These are phyloP conservation scores for Drosophila teissieri DNA, from an alignment of 1,140 invertebrate species.

Conservation along the genomic window DNA sequence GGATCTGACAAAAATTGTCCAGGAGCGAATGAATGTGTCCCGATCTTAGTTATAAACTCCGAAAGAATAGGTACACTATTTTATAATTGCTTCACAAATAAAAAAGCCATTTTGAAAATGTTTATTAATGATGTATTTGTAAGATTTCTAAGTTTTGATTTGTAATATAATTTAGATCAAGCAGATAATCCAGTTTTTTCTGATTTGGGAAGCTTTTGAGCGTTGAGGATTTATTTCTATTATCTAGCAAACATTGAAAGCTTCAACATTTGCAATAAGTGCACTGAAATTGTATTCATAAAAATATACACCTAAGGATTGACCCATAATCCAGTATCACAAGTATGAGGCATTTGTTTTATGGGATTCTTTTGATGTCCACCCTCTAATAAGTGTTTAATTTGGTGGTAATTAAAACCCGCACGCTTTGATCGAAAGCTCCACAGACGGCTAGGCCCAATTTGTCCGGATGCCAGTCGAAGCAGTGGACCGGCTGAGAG, in stretches of 20 bases:
- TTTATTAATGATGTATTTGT: background rate
- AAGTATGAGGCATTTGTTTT: slow-evolving; percentile 7
- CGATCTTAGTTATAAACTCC: slow-evolving; percentile 7
- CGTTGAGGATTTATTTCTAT: background rate
- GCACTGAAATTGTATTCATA: slow-evolving; percentile 14
- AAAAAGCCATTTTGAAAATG: background rate
- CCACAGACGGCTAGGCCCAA: slow-evolving; percentile 94
- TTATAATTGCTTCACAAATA: background rate
- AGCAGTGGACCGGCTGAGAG: slow-evolving; percentile 94
- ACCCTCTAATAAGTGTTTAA: slow-evolving; percentile 87
- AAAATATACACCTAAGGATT: slow-evolving; percentile 17
- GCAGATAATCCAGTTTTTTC: slow-evolving; percentile 8
- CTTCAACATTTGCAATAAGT: background rate
- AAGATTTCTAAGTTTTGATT: slow-evolving; percentile 4
- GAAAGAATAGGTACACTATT: background rate
- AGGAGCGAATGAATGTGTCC: slow-evolving; percentile 49
- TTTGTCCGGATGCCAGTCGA: slow-evolving; percentile 97
- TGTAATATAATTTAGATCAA: background rate
- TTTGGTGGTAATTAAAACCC: slow-evolving; percentile 95
- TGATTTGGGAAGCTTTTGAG: background rate
- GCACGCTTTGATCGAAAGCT: slow-evolving; percentile 96
- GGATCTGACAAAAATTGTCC: slow-evolving; percentile 53
- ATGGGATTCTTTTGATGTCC: background rate
- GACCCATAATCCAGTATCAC: slow-evolving; percentile 26
- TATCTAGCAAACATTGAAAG: background rate